Evolutionary conservation across 2,113 vertebrate species (phyloP).

Genomic region (Thalassoma bifasciatum): DNA sequence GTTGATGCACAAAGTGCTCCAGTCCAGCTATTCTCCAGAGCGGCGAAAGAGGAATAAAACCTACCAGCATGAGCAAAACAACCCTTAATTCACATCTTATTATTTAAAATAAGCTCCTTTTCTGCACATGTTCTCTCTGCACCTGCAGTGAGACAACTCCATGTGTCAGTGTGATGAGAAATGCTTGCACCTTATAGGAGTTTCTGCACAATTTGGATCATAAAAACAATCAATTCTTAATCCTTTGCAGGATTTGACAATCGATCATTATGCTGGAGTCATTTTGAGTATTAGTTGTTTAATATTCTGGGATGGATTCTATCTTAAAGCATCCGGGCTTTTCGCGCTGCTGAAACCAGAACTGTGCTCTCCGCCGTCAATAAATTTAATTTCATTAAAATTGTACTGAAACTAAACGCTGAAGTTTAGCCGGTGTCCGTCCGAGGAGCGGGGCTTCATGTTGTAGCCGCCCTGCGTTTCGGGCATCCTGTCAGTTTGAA

Average conservation of each 20-base stretch:
- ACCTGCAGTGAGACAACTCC: background rate
- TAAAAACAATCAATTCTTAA: background rate
- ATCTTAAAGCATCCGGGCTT: conserved; percentile 14
- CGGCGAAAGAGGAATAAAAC: conserved; percentile 7
- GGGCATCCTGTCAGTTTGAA: conserved; percentile 82
- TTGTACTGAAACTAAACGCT: conserved; percentile 83
- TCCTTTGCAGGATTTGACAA: background rate
- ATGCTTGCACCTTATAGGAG: conserved; percentile 3
- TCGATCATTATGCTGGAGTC: background rate
- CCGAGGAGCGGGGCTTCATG: conserved; percentile 71
- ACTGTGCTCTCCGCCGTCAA: conserved; percentile 54
- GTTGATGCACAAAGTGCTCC: conserved; percentile 33
- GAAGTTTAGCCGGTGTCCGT: conserved; percentile 82
- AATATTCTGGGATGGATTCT: background rate
- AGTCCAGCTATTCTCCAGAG: background rate
- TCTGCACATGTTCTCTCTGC: background rate
- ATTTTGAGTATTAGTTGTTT: background rate
- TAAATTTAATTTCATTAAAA: conserved; percentile 81
- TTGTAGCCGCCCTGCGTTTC: conserved; percentile 70
- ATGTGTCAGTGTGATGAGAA: conserved; percentile 9
- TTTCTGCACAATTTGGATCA: background rate
- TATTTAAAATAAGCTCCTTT: too few species aligned
- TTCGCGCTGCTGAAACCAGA: conserved; percentile 30
- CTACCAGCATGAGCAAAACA: background rate
- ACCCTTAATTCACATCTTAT: background rate